Evolutionary conservation across 2,888 invertebrate species (phyloP).

Genomic region (Tinea trinotella): DNA sequence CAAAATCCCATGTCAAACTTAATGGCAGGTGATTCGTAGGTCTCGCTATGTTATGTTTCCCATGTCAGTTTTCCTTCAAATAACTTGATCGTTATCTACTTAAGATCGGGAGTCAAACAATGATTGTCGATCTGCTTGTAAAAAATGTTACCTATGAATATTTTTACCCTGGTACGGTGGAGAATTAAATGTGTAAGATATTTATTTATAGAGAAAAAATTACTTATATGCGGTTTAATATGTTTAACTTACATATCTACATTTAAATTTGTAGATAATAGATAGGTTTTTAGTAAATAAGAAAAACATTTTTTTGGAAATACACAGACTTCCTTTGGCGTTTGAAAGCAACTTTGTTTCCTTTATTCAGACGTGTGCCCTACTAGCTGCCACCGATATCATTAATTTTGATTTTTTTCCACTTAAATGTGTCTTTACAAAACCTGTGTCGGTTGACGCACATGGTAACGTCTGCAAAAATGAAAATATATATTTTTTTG

Average conservation of each 20-base stretch:
- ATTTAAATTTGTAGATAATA: too few relatives aligned
- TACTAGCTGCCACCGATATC: conserved; percentile 63
- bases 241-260: too few relatives aligned
- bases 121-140: too few relatives aligned
- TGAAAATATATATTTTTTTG: not conserved
- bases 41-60: not conserved
- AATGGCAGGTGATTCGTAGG: not conserved
- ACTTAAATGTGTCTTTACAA: conserved; percentile 68
- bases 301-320: conserved; percentile 15
- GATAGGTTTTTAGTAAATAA: too few relatives aligned
- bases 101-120: conserved; percentile 39
- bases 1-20: not conserved
- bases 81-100: conserved; percentile 40
- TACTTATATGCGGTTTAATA: too few relatives aligned
- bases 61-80: not conserved
- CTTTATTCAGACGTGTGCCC: conserved; percentile 50
- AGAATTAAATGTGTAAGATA: too few relatives aligned
- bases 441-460: conserved; percentile 61
- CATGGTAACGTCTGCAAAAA: conserved; percentile 41
- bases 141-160: too few relatives aligned
- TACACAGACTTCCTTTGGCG: conserved; percentile 23
- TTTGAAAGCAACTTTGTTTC: conserved; percentile 36
- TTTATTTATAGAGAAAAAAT: too few relatives aligned
- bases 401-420: conserved; percentile 71
- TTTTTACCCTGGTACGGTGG: too few relatives aligned